These are phyloP conservation scores for Lasioglossum figueresi DNA, from an alignment of 2,888 invertebrate genomes.

Conservation along the genomic window DNA sequence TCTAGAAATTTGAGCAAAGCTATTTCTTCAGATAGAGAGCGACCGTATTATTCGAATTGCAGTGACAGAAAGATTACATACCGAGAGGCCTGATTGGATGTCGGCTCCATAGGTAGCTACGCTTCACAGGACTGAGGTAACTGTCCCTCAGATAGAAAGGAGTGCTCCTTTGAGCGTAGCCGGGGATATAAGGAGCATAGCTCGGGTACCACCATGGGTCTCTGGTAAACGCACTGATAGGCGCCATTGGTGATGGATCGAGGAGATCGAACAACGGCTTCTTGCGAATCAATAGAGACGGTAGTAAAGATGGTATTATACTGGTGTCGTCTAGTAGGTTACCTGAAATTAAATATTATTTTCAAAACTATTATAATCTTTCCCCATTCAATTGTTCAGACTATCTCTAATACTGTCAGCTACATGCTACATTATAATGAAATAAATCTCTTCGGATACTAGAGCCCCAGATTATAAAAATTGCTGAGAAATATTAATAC, in stretches of 20 bases:
- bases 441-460: too few species aligned
- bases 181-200: slow-evolving; percentile 90
- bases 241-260: slow-evolving; percentile 91
- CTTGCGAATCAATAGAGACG: slow-evolving; percentile 82
- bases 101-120: slow-evolving; percentile 95
- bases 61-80: slow-evolving; percentile 86
- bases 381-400: not conserved
- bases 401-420: not conserved
- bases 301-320: slow-evolving; percentile 73
- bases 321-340: slow-evolving; percentile 76
- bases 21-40: slow-evolving; percentile 17
- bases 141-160: slow-evolving; percentile 93
- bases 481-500: not conserved
- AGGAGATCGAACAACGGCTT: slow-evolving; percentile 88
- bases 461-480: not conserved
- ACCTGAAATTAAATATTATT: slow-evolving; percentile 68
- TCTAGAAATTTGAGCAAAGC: not conserved
- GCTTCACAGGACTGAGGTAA: slow-evolving; percentile 95
- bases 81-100: slow-evolving; percentile 96
- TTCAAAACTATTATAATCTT: not conserved
- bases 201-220: slow-evolving; percentile 96
- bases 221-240: slow-evolving; percentile 92
- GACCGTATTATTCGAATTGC: not conserved
- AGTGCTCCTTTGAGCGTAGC: slow-evolving; percentile 88
- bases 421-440: too few species aligned